A percentile compares a stretch with the other conserved stretches of the same genome.
Conservation (phyloP, 1,140 invertebrate genomes). For the Drosophila pruinosa region DNA sequence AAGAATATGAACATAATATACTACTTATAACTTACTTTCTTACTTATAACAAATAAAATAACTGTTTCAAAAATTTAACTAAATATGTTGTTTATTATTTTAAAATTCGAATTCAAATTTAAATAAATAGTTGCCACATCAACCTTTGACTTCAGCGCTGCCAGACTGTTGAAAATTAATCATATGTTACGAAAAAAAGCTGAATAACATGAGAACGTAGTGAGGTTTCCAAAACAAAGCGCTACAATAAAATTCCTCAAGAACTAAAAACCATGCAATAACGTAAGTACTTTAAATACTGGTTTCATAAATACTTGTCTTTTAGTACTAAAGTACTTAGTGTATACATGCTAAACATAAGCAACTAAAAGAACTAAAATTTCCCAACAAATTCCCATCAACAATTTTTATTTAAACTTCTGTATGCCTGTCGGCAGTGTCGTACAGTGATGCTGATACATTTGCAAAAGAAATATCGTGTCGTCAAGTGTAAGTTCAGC, state of each 20-base stretch:
- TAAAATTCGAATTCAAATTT: conserved; percentile 31
- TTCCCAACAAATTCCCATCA: neutral
- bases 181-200: neutral
- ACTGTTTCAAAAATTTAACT: too few species aligned
- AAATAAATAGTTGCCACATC: conserved; percentile 12
- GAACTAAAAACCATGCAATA: neutral
- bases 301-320: neutral
- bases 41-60: too few species aligned
- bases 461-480: conserved; percentile 88
- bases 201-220: neutral
- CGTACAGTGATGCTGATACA: conserved; percentile 84
- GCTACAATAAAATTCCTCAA: neutral
- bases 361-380: neutral
- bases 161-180: conserved; percentile 3
- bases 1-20: too few species aligned
- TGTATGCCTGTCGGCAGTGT: conserved; percentile 52
- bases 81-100: too few species aligned
- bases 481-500: conserved; percentile 89
- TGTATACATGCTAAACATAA: neutral
- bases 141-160: neutral
- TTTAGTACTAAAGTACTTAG: neutral
- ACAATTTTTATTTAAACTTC: conserved; percentile 64
- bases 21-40: too few species aligned
- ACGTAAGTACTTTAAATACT: neutral
- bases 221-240: neutral